phyloP scores from a whole-genome alignment of 2,888 invertebrate species.

The Acleris literana region DNA sequence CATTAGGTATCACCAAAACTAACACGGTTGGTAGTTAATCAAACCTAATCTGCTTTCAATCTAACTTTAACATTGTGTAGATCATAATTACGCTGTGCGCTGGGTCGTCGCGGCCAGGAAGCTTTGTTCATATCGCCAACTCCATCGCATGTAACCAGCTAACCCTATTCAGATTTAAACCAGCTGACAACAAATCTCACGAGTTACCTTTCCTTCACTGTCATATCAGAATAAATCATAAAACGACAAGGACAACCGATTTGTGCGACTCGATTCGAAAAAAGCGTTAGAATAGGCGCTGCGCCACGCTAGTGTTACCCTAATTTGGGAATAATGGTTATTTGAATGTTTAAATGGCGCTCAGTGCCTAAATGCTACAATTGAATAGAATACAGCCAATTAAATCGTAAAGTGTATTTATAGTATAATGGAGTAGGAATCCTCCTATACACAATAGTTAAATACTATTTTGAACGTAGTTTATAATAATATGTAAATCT shows the following conservation, averaged over 20 bases:
- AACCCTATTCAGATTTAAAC: constrained; percentile 47
- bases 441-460: too few relatives aligned
- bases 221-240: constrained; percentile 12
- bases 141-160: constrained; percentile 57
- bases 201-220: constrained; percentile 24
- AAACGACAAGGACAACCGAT: constrained; percentile 7
- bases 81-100: constrained; percentile 75
- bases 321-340: constrained; percentile 17
- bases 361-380: constrained; percentile 8
- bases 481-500: too few relatives aligned
- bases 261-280: not conserved
- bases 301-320: constrained; percentile 1
- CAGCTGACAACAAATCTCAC: constrained; percentile 42
- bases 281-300: constrained; percentile 7
- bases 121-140: constrained; percentile 71
- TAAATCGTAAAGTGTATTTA: constrained; percentile 5
- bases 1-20: constrained; percentile 48
- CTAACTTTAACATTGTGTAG: constrained; percentile 64
- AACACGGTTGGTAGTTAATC: constrained; percentile 64
- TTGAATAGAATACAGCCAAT: constrained; percentile 13
- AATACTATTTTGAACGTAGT: too few relatives aligned
- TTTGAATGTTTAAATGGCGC: constrained; percentile 25
- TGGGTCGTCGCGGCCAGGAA: constrained; percentile 67
- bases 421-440: too few relatives aligned
- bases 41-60: constrained; percentile 70